Evolutionary conservation across 2,113 vertebrate genomes (phyloP), one percentile per base, ranked within the genome.

Genomic region (Paramisgurnus dabryanus): DNA sequence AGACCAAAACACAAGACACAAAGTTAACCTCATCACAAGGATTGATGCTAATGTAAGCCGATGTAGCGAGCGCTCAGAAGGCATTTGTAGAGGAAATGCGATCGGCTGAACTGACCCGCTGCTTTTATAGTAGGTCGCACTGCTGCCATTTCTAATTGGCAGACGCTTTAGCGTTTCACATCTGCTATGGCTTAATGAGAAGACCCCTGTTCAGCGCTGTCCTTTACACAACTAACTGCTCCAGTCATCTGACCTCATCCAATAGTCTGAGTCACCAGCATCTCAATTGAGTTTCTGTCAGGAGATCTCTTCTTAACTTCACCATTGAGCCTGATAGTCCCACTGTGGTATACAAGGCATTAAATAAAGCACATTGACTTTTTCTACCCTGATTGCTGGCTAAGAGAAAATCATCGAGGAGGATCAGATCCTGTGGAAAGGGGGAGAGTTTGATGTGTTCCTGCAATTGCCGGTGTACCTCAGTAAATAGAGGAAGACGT

Each of bases 41-140:
- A 89, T 89, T 92, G 90, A 93, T 89, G 88, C 87, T 93, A 93
- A 93, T 92, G 90, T 88, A 79, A 88, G 83, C 87, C 88, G 92
- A 93, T 89, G 87, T 86, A 80, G 86, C 41, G 88, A 86, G 87
- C 88, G 86, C 86, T 87, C 47, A 15, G 89, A 88, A 73, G 57
- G 69, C 79, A 73, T 63, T 68, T 78, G 61, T 77, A 81, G 78
- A 90, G 89, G 91, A 92, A 92, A 91, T 88, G 87, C 88, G 88
- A 92, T 90, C 87, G 89, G 87, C 87, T 83, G 79, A 85, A 89
- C 89, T 89, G 85, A 90, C 89, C 83, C 87, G 6, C 76, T 84
- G 87, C 91, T 91, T 90, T 91, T 89, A 92, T 91, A 90, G 83
- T 87, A 67, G 73, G 86, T 87, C 85, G 85, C 86, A 85, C 87